Evolutionary conservation across 2,888 invertebrate species (phyloP), one percentile per base, ranked within the genome.

Genomic region (Dastarcus helophoroides): DNA sequence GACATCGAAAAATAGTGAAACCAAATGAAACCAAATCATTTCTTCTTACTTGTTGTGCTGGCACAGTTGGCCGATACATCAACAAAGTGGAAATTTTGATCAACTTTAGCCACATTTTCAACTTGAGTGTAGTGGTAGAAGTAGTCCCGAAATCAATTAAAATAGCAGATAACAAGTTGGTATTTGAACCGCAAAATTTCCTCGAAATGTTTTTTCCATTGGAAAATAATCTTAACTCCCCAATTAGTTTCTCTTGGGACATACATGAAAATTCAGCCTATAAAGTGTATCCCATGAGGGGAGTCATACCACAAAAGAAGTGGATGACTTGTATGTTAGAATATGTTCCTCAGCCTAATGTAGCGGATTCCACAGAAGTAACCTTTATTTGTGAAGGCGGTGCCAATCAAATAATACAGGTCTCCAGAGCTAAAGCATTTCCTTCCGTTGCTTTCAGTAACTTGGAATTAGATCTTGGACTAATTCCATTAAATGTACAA

Each of bases 181-280:
- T 41, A 2, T 51, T 64, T 11, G 50, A 49, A 0, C 42, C 38
- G 11, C 50, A 48, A 1, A n/a, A n/a, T n/a, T 67, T 57, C 43
- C 60, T 70, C 1, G 63, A 63, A 43, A n/a, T n/a, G n/a, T n/a
- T n/a, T n/a, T n/a, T n/a, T n/a, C n/a, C n/a, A n/a, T 44, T 73
- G 17, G 63, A 61, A 43, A 73, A 73, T 50, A 62, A 65, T 11
- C 64, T 73, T 2, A 64, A 69, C 36, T 67, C 69, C 46, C 55
- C 64, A 23, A 66, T 67, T 1, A 44, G 56, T 3, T 71, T 68
- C 53, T 49, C 62, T 27, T 67, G 73, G 46, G 54, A 67, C 16
- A 57, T 72, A 26, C 67, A 67, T 2, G 44, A 62, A n/a, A n/a
- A n/a, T n/a, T 54, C 64, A 27, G 63, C 67, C 27, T 58, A 71